Base-by-base conservation (phyloP, 2,797 vertebrate genomes). In the Labroides dimidiatus region DNA sequence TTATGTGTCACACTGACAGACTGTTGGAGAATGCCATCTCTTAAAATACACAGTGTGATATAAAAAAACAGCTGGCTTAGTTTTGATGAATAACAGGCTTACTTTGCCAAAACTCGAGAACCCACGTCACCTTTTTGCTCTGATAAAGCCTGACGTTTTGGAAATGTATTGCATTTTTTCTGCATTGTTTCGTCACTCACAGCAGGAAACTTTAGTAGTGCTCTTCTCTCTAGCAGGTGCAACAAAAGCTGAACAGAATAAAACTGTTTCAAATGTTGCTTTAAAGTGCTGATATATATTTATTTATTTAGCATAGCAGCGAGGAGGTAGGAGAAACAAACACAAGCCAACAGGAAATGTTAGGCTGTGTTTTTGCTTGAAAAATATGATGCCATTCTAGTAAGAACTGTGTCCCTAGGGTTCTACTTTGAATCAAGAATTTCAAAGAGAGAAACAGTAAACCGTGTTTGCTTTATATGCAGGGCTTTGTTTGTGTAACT, bases 111-210 rank as follows among this genome's bases (percentile, higher is more conserved):
- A 33, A 52, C 50, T 52, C 10, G 48, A 23, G 17, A 55, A 61
- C n/a, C 13, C 27, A 6, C 4, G 52, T 56, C 23, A 49, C 24
- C 54, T 63, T 19, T n/a, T 1, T 19, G 10, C 13, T 7, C 4
- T 0, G 11, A 2, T 10, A 42, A 23, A 56, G 50, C 42, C 27
- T 63, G 19, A 9, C 42, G 67, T 66, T 44, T 50, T 15, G 75
- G 12, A 33, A 33, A 33, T 16, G 1, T n/a, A 15, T 44, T 48
- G 27, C 67, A 56, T 19, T 36, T 50, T 84, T 84, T 86, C 67
- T 43, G 39, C 56, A 56, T 71, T 47, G 50, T 86, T 80, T 84
- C 64, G 48, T 84, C 85, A 86, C 69, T 58, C n/a, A 23, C 30
- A 37, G 52, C 56, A 52, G 45, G 56, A 64, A 44, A 33, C 27